phyloP scores from a whole-genome alignment of 1,140 invertebrate genomes.

The Periplaneta americana region DNA sequence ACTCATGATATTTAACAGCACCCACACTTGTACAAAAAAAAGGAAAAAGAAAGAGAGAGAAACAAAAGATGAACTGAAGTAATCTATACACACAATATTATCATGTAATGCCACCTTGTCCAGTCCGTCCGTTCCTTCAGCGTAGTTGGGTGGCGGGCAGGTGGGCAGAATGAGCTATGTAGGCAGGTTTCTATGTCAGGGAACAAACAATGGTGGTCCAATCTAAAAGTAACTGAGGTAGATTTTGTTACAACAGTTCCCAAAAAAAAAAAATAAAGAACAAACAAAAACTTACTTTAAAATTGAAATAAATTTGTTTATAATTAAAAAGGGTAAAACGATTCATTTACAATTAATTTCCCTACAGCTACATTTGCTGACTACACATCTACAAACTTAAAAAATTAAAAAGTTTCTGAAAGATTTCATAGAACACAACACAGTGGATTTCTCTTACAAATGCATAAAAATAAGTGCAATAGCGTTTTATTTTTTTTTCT shows the following conservation, averaged over 20 bases:
- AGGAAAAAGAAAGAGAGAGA: not conserved
- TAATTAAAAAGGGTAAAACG: not conserved
- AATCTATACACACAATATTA: not conserved
- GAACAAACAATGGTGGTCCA: not conserved
- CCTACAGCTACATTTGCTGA: not conserved
- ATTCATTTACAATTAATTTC: not conserved
- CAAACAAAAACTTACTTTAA: too few species aligned
- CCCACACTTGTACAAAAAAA: not conserved
- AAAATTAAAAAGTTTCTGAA: not conserved
- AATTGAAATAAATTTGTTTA: not conserved
- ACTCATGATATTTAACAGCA: slow-evolving; percentile 5
- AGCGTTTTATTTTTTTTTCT: too few species aligned
- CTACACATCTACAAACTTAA: not conserved
- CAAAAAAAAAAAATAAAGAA: not conserved
- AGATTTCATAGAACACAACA: not conserved
- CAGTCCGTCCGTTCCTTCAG: not conserved
- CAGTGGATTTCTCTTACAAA: not conserved
- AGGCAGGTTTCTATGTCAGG: not conserved
- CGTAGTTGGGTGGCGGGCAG: not conserved
- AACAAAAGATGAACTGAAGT: not conserved
- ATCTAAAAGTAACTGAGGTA: slow-evolving; percentile 3
- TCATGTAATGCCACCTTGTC: not conserved
- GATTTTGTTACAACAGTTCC: not conserved
- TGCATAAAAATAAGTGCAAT: not conserved
- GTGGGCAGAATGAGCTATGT: not conserved